These are phyloP conservation scores for Tipula unca DNA, from an alignment of 2,888 invertebrate genomes.

Conservation along the genomic window DNA sequence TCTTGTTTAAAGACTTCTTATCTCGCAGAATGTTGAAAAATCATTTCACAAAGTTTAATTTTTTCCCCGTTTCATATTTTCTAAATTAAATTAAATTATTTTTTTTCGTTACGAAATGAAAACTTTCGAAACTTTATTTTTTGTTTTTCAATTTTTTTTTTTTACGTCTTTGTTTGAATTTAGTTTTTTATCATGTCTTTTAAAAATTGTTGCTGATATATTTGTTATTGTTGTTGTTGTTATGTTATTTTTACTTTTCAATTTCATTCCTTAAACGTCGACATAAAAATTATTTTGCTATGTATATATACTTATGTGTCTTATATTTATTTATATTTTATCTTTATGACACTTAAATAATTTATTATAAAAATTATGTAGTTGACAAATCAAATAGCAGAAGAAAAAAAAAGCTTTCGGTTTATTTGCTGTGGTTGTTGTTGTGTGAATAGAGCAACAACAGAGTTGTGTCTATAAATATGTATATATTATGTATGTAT, in stretches of 20 bases:
- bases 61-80: slow-evolving; percentile 4
- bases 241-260: not conserved
- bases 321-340: not conserved
- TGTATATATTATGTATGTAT: not conserved
- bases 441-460: not conserved
- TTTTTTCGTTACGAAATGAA: not conserved
- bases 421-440: not conserved
- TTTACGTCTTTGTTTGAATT: not conserved
- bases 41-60: not conserved
- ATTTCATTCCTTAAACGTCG: not conserved
- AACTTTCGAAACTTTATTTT: not conserved
- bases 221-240: not conserved
- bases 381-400: not conserved
- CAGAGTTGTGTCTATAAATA: not conserved
- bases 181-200: not conserved
- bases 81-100: slow-evolving; percentile 8
- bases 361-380: not conserved
- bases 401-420: not conserved
- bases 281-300: not conserved
- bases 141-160: not conserved
- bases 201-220: not conserved
- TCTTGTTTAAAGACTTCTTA: not conserved
- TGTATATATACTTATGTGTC: not conserved
- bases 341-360: not conserved
- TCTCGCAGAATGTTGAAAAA: not conserved